Evolutionary conservation across 37 sponge, comb jelly and placozoan species (phyloP).

Genomic region (Cladorhizidae sp.): DNA sequence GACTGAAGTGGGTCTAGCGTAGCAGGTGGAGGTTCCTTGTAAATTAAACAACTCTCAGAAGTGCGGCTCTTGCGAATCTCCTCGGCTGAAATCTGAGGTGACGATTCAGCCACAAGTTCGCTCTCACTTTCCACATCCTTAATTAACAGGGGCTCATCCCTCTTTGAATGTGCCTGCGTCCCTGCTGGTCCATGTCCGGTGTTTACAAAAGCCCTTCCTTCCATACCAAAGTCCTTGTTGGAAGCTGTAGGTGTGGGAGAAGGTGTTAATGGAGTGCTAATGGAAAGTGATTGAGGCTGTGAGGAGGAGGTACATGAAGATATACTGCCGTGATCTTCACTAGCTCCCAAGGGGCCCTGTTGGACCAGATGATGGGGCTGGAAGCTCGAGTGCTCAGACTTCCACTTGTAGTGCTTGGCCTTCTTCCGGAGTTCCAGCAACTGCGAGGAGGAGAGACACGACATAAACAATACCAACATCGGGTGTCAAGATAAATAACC

Average conservation of each 20-base stretch:
- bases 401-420: constrained; percentile 45
- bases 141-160: background rate
- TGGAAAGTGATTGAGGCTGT: background rate
- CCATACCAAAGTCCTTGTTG: background rate
- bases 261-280: too few relatives aligned
- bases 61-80: too few relatives aligned
- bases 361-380: background rate
- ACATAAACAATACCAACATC: too few relatives aligned
- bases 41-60: too few relatives aligned
- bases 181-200: too few relatives aligned
- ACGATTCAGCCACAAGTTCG: background rate
- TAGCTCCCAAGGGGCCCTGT: background rate
- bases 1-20: background rate
- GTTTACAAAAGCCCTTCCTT: background rate
- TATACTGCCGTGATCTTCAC: too few relatives aligned
- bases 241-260: background rate
- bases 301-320: constrained; percentile 2
- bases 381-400: constrained; percentile 22
- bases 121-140: background rate
- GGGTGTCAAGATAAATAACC: too few relatives aligned
- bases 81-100: background rate
- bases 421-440: constrained; percentile 57
- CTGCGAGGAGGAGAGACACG: constrained; percentile 9
- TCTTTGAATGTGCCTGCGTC: background rate
- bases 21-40: too few relatives aligned